Conservation (phyloP, 2,113 vertebrate genomes). For the Daboia siamensis region DNA sequence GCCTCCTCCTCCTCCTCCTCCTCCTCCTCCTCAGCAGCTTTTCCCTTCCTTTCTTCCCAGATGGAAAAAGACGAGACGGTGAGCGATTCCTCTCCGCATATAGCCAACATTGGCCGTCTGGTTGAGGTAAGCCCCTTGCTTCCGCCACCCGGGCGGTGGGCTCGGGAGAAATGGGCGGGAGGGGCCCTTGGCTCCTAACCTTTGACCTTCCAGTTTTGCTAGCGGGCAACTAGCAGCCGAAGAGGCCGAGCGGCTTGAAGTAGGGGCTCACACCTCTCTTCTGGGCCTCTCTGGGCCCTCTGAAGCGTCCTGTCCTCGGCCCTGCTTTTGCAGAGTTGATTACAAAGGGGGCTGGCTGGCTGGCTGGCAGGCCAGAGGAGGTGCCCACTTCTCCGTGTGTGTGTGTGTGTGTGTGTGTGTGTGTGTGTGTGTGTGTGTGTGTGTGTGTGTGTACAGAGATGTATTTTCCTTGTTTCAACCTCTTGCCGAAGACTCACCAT, state of each 20-base stretch:
- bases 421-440: no score
- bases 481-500: no score
- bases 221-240: not conserved
- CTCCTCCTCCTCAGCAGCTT: not conserved
- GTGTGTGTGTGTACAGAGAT: not conserved
- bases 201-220: not conserved
- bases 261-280: not conserved
- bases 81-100: conserved; percentile 94
- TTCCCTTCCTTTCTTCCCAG: conserved; percentile 56
- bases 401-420: no score
- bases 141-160: not conserved
- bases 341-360: not conserved
- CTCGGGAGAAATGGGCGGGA: not conserved
- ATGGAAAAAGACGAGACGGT: conserved; percentile 98
- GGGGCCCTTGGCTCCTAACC: not conserved
- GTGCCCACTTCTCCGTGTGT: no score
- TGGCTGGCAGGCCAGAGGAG: not conserved
- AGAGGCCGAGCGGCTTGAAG: not conserved
- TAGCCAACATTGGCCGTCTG: conserved; percentile 96
- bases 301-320: not conserved
- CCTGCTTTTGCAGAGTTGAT: not conserved
- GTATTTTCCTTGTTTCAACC: not conserved
- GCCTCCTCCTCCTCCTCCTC: not conserved
- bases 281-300: not conserved
- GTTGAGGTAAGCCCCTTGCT: conserved; percentile 80